Evolutionary conservation across 1,140 invertebrate species (phyloP), one percentile per base, ranked within the genome.

Genomic region (Drosophila equinoxialis): DNA sequence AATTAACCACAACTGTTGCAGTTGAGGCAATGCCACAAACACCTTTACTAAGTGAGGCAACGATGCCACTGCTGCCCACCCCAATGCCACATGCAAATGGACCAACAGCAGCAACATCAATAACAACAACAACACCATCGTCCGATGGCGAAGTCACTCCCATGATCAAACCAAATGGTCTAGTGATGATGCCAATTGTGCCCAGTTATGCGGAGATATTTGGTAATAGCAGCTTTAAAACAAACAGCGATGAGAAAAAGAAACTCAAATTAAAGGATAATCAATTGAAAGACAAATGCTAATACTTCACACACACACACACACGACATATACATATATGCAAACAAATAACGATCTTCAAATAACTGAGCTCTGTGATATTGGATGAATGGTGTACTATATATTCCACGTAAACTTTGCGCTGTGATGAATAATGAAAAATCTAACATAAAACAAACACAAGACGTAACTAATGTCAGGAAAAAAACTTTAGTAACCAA

Each of bases 131-230:
- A 33, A 1, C 10, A 33, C 33, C 68, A 58, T 2, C 69, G 79
- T 30, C n/a, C 39, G 23, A 72, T 79, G 71, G 76, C 83, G 76
- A 86, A 76, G 66, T 77, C 62, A 51, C 10, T 66, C 74, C 77
- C 30, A 45, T 62, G 62, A 70, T 75, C 69, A 89, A 89, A 74
- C 55, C 71, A 17, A 90, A 81, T 72, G 45, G 45, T 51, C 84
- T 84, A 60, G 70, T 77, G 60, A 48, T 79, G 68, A 71, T 77
- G 70, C 69, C 77, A 65, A 78, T 79, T 77, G 83, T 89, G 71
- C 84, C 84, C 58, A 89, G 85, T 62, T 89, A 89, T 70, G 78
- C 80, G 20, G 85, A 89, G 69, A 69, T 90, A 71, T 89, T 86
- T 58, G 83, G 83, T 61, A 79, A 65, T 65, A 59, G 75, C 74